Conservation (phyloP, 2,113 vertebrate genomes). For the Felis chaus region DNA sequence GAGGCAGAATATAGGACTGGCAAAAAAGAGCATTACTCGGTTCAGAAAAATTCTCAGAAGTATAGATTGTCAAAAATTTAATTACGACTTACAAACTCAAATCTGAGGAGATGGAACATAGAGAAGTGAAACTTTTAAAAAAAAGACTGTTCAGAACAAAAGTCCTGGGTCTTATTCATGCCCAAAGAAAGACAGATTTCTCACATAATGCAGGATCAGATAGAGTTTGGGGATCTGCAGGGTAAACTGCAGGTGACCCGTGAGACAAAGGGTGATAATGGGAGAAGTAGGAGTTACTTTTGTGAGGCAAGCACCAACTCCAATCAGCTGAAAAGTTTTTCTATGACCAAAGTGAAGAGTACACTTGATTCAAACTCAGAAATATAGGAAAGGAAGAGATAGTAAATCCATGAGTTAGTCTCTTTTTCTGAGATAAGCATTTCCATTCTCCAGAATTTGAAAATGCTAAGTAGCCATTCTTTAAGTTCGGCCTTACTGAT, state of each 20-base stretch:
- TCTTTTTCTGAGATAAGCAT: not conserved
- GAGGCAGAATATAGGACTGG: not conserved
- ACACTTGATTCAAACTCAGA: not conserved
- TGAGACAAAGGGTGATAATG: not conserved
- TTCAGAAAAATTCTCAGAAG: conserved; percentile 12
- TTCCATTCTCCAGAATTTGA: not conserved
- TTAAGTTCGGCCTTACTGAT: not conserved
- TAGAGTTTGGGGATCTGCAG: not conserved
- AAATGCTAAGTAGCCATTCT: not conserved
- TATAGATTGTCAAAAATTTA: conserved; percentile 14
- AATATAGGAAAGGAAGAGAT: not conserved
- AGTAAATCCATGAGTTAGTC: not conserved
- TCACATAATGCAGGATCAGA: not conserved
- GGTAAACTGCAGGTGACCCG: not conserved
- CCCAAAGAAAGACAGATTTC: not conserved
- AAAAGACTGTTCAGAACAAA: conserved; percentile 32
- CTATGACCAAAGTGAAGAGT: not conserved
- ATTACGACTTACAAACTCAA: not conserved
- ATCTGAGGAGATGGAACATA: not conserved
- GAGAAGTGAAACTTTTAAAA: not conserved
- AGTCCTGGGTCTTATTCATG: not conserved
- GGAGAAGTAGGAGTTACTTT: not conserved
- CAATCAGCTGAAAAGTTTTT: not conserved
- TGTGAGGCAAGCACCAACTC: not conserved
- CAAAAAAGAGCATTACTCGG: not conserved